Evolutionary conservation across 1,140 invertebrate genomes (phyloP).

Genomic region (Linepithema humile): DNA sequence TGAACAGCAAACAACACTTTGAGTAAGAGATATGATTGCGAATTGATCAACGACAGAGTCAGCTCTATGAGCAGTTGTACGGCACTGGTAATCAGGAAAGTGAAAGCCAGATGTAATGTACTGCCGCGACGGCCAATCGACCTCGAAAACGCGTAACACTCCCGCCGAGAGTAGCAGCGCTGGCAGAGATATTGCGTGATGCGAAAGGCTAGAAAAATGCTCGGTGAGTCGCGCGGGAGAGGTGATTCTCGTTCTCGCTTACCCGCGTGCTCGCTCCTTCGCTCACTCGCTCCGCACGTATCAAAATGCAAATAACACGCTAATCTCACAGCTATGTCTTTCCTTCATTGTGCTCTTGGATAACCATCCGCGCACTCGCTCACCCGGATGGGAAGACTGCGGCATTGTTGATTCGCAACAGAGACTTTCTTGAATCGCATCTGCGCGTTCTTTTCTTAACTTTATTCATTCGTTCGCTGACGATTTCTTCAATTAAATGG

Average conservation of each 20-base stretch:
- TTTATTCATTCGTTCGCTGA: neutral
- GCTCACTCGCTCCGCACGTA: constrained; percentile 10
- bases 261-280: neutral
- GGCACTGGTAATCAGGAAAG: constrained; percentile 74
- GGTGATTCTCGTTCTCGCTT: neutral
- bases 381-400: constrained; percentile 36
- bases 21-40: too few species aligned
- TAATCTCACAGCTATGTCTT: constrained; percentile 53
- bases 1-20: too few species aligned
- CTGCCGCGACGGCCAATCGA: constrained; percentile 55
- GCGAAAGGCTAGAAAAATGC: constrained; percentile 60
- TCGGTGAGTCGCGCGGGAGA: constrained; percentile 1
- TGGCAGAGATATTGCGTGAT: constrained; percentile 44
- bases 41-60: too few species aligned
- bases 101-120: constrained; percentile 76
- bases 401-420: constrained; percentile 17
- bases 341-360: constrained; percentile 25
- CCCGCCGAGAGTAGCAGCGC: constrained; percentile 27
- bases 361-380: constrained; percentile 24
- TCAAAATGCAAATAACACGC: constrained; percentile 57
- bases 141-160: constrained; percentile 70
- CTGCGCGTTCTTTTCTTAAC: neutral
- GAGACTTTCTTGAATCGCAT: neutral
- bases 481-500: neutral
- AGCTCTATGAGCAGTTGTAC: too few species aligned